Base-by-base conservation (phyloP, 2,888 invertebrate species). In the Drosophila subsilvestris region DNA sequence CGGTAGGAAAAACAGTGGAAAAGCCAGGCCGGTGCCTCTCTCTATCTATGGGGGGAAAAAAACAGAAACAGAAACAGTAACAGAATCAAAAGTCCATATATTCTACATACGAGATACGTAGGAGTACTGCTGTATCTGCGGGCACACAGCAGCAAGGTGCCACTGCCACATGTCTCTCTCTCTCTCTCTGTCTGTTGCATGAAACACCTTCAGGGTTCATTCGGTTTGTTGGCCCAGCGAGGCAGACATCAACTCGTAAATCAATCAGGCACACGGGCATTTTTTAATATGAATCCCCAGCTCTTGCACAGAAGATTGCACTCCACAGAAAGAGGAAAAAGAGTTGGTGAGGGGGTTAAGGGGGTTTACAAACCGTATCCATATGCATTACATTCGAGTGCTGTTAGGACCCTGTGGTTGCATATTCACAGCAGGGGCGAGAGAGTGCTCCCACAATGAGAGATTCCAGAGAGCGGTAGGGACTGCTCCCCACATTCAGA, bases 201-300 rank as follows among this genome's bases (percentile, higher is more conserved):
- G 66, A 65, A 63, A 44, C 65, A 65, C 65, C 66, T 66, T 65
- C 66, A 37, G 65, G 66, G 55, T 65, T 60, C 32, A 60, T 22
- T 62, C 63, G 56, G 55, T 62, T 55, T 72, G 58, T 63, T 32
- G 51, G 67, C 49, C 62, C 74, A 74, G 43, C 61, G 65, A 63
- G 68, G 68, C 74, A 62, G 43, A 63, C 70, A 53, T 42, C 37
- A 37, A 63, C 71, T 80, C 86, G 78, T 88, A 88, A 88, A 85
- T 85, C 84, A 85, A 86, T 85, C 84, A 85, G 55, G 70, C 75
- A 50, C 80, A 75, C 70, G 66, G 86, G 78, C 70, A 80, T 76
- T 80, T 84, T 86, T 78, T 76, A 88, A 88, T 85, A 76, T 76
- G 77, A 71, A 70, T 60, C 49, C 37, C 49, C 53, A 49, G 61